Percentiles rank a stretch among this genome's conserved stretches.
Conservation (phyloP, 2,888 invertebrate genomes). For the Diarsia rubi region DNA sequence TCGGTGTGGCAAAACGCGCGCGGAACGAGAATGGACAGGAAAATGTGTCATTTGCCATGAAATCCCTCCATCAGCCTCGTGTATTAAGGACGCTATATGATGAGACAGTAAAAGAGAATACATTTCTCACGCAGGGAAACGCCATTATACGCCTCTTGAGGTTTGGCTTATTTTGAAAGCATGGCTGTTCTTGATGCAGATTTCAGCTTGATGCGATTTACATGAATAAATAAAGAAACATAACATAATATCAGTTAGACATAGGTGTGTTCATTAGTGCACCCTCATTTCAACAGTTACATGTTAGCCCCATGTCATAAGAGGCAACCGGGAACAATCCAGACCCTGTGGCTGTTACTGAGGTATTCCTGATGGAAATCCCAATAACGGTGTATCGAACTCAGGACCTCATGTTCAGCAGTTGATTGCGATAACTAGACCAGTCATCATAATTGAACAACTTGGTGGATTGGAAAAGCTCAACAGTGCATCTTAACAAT, state of each 20-base stretch:
- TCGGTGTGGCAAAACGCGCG: constrained; percentile 43
- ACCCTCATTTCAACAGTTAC: not conserved
- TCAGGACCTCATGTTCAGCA: too few species aligned
- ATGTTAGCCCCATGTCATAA: not conserved
- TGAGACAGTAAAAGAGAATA: constrained; percentile 56
- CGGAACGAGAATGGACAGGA: constrained; percentile 54
- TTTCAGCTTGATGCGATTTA: not conserved
- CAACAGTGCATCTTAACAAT: not conserved
- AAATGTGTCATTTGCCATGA: constrained; percentile 55
- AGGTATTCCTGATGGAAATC: not conserved
- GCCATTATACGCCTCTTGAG: constrained; percentile 10
- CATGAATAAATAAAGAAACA: not conserved
- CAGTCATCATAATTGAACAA: too few species aligned
- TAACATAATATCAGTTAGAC: not conserved
- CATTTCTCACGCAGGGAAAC: constrained; percentile 42
- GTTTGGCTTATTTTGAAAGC: not conserved
- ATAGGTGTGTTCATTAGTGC: not conserved
- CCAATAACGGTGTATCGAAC: not conserved
- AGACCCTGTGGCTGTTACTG: not conserved
- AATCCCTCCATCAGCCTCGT: constrained; percentile 52
- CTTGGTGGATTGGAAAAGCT: not conserved
- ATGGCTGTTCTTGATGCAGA: not conserved
- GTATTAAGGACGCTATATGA: constrained; percentile 53
- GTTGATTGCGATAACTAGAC: too few species aligned
- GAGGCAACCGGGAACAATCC: not conserved